Evolutionary conservation across 2,797 vertebrate genomes (phyloP).

Genomic region (Gobio occitaniae): DNA sequence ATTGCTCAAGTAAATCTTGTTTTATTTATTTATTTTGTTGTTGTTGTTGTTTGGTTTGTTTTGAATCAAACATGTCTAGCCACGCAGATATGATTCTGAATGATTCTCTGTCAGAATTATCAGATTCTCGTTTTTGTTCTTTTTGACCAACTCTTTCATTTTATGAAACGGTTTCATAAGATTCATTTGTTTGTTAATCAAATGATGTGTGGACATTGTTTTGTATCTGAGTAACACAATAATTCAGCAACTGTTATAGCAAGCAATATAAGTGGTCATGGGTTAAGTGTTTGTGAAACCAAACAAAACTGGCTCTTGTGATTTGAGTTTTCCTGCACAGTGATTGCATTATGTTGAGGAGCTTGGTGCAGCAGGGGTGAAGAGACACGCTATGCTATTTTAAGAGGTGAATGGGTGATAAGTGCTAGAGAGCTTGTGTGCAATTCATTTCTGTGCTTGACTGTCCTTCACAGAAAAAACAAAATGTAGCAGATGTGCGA

Average conservation of each 20-base stretch:
- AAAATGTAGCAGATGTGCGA: slow-evolving; percentile 38
- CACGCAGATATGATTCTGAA: background rate
- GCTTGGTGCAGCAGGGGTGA: slow-evolving; percentile 33
- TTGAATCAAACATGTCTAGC: background rate
- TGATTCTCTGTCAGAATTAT: background rate
- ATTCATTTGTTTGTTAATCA: background rate
- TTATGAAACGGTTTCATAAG: background rate
- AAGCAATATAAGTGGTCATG: slow-evolving; percentile 23
- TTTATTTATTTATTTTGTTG: no score
- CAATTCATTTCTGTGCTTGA: slow-evolving; percentile 32
- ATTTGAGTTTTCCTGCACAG: slow-evolving; percentile 43
- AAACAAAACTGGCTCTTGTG: slow-evolving; percentile 54
- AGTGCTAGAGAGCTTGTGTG: slow-evolving; percentile 4
- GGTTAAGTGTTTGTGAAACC: slow-evolving; percentile 50
- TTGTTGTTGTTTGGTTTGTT: background rate
- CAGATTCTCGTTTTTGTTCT: no score
- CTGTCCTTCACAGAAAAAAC: slow-evolving; percentile 31
- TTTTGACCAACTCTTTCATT: background rate
- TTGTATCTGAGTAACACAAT: slow-evolving; percentile 46
- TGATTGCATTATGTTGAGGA: slow-evolving; percentile 55
- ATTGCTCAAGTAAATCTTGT: background rate
- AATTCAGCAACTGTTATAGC: slow-evolving; percentile 19
- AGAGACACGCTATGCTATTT: slow-evolving; percentile 1
- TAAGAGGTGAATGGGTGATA: slow-evolving; percentile 34
- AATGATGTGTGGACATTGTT: slow-evolving; percentile 1